Percentiles rank a stretch among this genome's conserved stretches.
Evolutionary conservation across 2,113 vertebrate species (phyloP).

Genomic region (Petaurus breviceps): DNA sequence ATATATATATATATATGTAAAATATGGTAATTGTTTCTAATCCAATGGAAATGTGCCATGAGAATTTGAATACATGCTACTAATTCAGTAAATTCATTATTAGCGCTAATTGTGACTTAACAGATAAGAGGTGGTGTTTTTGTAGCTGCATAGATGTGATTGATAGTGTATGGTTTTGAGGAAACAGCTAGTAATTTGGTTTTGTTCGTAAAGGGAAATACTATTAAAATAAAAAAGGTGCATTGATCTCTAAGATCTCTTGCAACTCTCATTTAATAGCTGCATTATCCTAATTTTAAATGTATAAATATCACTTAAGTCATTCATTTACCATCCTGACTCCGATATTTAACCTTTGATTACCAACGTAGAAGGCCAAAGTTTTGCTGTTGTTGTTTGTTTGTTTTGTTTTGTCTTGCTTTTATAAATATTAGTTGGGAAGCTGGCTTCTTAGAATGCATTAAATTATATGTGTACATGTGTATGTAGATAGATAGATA

Average conservation of each 20-base stretch:
- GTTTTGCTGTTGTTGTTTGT: background rate
- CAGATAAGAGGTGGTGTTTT: background rate
- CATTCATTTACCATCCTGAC: background rate
- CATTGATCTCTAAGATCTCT: background rate
- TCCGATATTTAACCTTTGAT: background rate
- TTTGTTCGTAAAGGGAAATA: background rate
- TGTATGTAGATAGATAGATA: background rate
- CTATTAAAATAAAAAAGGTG: background rate
- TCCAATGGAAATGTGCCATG: background rate
- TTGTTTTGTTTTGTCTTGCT: background rate
- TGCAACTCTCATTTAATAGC: background rate
- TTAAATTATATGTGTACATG: background rate
- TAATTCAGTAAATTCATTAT: background rate
- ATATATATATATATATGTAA: background rate
- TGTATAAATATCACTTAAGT: background rate
- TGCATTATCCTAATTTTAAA: background rate
- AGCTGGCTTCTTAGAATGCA: background rate
- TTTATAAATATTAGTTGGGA: background rate
- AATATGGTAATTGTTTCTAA: background rate
- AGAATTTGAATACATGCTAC: background rate
- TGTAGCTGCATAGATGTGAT: background rate
- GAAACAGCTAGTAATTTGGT: background rate
- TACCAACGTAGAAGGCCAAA: background rate
- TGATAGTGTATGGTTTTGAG: background rate
- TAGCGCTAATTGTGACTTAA: background rate